These are phyloP conservation scores for Eulemur rubriventer DNA, from an alignment of 2,797 vertebrate genomes.

Conservation along the genomic window DNA sequence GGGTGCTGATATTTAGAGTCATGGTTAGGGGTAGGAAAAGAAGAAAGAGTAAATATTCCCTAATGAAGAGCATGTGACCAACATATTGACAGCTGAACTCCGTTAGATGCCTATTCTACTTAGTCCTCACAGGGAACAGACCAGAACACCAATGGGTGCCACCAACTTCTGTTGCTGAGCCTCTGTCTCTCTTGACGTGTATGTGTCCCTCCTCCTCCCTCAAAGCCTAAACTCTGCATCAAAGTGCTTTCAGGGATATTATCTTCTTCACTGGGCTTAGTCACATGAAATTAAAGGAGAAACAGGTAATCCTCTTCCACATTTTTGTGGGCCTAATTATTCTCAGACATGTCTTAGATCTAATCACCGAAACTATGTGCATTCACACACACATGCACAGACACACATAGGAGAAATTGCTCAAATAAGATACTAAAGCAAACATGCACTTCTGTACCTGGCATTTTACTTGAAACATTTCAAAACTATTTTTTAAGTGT, in stretches of 20 bases:
- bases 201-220: background rate
- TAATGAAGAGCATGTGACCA: background rate
- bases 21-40: background rate
- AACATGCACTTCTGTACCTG: background rate
- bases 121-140: background rate
- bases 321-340: slow-evolving; percentile 18
- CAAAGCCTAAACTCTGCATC: background rate
- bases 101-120: background rate
- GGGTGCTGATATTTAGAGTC: background rate
- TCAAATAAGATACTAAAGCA: background rate
- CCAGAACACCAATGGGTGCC: background rate
- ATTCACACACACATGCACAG: background rate
- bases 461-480: background rate
- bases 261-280: background rate
- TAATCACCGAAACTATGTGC: background rate
- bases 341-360: background rate
- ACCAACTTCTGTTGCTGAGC: background rate
- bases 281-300: slow-evolving; percentile 24
- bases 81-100: background rate
- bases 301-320: background rate
- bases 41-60: background rate
- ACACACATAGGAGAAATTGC: background rate
- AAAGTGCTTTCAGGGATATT: background rate
- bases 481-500: background rate
- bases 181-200: background rate